Conservation (phyloP, 2,888 invertebrate species). For the Lasioglossum pauxillum region DNA sequence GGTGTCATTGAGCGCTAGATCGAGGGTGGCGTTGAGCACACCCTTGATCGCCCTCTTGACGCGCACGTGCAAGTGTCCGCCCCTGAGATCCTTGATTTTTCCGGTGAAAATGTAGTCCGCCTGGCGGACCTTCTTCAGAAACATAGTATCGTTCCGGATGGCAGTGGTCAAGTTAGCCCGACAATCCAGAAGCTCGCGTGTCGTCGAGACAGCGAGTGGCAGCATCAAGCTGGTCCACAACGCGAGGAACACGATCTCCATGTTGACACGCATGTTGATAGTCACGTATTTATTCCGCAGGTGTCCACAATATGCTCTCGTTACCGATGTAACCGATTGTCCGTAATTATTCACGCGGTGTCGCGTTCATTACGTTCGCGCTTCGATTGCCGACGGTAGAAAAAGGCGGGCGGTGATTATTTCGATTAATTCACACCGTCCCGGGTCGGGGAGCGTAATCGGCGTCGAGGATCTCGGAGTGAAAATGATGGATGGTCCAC, state of each 20-base stretch:
- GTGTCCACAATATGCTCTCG: background rate
- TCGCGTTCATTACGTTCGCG: constrained; percentile 24
- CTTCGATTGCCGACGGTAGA: constrained; percentile 18
- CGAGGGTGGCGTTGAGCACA: constrained; percentile 73
- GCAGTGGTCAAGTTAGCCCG: constrained; percentile 79
- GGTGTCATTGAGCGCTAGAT: constrained; percentile 77
- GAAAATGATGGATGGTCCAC: constrained; percentile 51
- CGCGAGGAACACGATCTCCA: constrained; percentile 56
- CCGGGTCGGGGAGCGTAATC: constrained; percentile 20
- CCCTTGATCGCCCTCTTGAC: constrained; percentile 82
- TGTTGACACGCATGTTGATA: constrained; percentile 22
- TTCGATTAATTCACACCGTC: constrained; percentile 40
- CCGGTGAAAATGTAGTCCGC: constrained; percentile 82
- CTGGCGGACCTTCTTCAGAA: constrained; percentile 75
- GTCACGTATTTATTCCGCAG: background rate
- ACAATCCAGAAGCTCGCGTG: constrained; percentile 80
- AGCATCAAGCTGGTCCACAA: constrained; percentile 58
- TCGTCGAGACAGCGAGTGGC: constrained; percentile 70
- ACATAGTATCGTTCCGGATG: constrained; percentile 79
- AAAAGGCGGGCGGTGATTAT: constrained; percentile 28
- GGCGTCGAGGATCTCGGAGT: constrained; percentile 16
- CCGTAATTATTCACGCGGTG: constrained; percentile 45
- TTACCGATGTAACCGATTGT: constrained; percentile 14
- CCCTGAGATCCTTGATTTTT: constrained; percentile 78
- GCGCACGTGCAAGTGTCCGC: constrained; percentile 74